Evolutionary conservation across 2,888 invertebrate genomes (phyloP).

Genomic region (Machimus atricapillus): DNA sequence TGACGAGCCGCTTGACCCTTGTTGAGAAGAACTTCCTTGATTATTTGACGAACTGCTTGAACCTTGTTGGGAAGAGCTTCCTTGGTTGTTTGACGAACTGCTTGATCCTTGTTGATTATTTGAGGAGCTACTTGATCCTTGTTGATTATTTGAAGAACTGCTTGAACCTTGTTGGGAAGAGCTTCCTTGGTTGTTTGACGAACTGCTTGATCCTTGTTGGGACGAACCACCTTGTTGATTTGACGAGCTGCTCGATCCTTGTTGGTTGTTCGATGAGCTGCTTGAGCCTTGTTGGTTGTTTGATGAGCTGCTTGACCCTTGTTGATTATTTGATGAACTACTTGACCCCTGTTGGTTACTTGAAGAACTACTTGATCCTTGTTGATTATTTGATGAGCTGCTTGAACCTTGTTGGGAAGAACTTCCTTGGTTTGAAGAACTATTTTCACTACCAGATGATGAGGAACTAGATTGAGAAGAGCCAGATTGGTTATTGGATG

Average conservation of each 20-base stretch:
- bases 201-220: not conserved
- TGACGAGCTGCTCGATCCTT: conserved; percentile 3
- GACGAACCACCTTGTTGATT: not conserved
- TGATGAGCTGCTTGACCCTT: not conserved
- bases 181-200: not conserved
- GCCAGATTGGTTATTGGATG: not conserved
- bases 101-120: conserved; percentile 44
- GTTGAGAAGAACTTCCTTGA: no score
- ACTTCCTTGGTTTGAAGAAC: conserved; percentile 25
- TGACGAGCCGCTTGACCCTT: no score
- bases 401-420: not conserved
- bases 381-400: not conserved
- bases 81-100: conserved; percentile 40
- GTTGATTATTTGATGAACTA: not conserved
- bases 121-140: not conserved
- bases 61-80: not conserved
- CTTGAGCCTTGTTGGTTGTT: not conserved
- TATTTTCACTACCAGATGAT: not conserved
- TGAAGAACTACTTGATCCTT: not conserved
- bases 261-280: not conserved
- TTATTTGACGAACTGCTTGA: no score
- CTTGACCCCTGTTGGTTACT: not conserved
- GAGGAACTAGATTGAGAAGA: not conserved
- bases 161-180: not conserved
- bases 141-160: conserved; percentile 27